Percentiles rank a stretch among this genome's conserved stretches.
Conservation (phyloP, 2,888 invertebrate species). For the Cataglyphis rosenhaueri region DNA sequence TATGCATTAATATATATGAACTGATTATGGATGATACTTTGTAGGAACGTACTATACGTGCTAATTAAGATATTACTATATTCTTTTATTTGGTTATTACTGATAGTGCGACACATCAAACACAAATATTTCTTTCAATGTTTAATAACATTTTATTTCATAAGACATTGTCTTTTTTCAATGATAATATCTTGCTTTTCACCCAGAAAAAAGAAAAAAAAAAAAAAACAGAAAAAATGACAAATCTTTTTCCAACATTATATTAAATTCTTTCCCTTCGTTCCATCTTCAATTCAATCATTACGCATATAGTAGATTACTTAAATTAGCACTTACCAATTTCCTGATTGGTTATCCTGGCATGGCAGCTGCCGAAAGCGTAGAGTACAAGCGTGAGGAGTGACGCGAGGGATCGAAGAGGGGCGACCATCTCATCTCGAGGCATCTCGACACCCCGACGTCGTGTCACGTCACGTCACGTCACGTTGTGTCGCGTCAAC, state of each 20-base stretch:
- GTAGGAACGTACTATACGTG: background rate
- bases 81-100: background rate
- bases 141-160: background rate
- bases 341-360: slow-evolving; percentile 82
- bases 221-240: background rate
- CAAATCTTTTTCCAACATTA: background rate
- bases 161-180: background rate
- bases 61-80: background rate
- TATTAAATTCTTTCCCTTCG: background rate
- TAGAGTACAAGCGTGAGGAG: slow-evolving; percentile 71
- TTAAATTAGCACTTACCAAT: slow-evolving; percentile 79
- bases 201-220: no score
- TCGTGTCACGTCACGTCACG: slow-evolving; percentile 76
- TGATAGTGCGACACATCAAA: background rate
- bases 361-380: slow-evolving; percentile 68
- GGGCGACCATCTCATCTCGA: slow-evolving; percentile 73
- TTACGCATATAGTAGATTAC: background rate
- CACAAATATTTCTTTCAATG: background rate
- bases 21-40: background rate
- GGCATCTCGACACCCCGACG: slow-evolving; percentile 76
- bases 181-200: background rate
- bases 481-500: slow-evolving; percentile 75
- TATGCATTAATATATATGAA: background rate
- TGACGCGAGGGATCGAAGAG: slow-evolving; percentile 60
- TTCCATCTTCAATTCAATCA: background rate